These are phyloP conservation scores for Drosophila fungiperda DNA, from an alignment of 2,888 invertebrate genomes.

Conservation along the genomic window DNA sequence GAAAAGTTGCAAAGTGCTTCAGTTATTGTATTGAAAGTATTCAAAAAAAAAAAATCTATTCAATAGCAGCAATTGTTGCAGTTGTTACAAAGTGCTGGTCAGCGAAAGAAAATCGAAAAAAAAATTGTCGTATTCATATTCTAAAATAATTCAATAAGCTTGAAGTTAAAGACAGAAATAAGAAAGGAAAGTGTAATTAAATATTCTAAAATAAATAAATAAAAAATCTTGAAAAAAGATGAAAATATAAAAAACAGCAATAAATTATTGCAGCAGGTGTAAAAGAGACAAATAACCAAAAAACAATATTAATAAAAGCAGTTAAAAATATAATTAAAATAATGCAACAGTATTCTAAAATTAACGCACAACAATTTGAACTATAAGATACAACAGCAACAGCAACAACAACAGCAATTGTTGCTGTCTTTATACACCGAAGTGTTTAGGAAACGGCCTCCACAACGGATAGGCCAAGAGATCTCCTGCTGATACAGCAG, in stretches of 20 bases:
- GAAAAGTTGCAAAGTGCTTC: constrained; percentile 20
- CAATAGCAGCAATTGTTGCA: constrained; percentile 4
- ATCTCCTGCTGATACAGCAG: constrained; percentile 82
- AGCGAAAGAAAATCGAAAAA: background rate
- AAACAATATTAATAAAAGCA: background rate
- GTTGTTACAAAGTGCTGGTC: background rate
- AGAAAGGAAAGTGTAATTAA: background rate
- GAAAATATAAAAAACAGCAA: too few relatives aligned
- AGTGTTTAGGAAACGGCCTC: constrained; percentile 61
- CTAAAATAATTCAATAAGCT: too few relatives aligned
- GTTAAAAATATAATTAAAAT: background rate
- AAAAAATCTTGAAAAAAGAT: background rate
- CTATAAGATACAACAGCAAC: background rate
- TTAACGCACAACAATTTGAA: constrained; percentile 10
- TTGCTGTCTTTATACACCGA: constrained; percentile 19
- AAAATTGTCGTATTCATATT: background rate
- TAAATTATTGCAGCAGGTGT: background rate
- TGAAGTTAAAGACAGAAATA: background rate
- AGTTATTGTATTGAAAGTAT: background rate
- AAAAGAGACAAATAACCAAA: background rate
- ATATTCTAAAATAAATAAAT: background rate
- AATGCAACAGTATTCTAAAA: constrained; percentile 9
- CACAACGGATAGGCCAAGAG: constrained; percentile 83
- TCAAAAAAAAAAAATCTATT: too few relatives aligned
- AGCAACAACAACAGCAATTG: constrained; percentile 18